These are phyloP conservation scores for Atherinomorus stipes DNA, from an alignment of 2,113 vertebrate species.

Conservation along the genomic window DNA sequence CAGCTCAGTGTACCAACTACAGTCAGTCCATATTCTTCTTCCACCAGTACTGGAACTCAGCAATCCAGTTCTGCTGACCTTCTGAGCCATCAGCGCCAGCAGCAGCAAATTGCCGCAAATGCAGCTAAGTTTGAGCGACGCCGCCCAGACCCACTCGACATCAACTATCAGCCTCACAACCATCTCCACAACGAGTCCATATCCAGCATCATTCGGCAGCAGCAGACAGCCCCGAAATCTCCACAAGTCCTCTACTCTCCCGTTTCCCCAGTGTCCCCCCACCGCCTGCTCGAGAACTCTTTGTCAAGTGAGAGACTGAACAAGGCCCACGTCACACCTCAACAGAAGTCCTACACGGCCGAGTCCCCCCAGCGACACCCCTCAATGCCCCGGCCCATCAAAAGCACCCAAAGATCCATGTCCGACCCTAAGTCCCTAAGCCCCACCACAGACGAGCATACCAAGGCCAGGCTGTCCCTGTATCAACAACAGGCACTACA, in stretches of 20 bases:
- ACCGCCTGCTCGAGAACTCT: slow-evolving; percentile 92
- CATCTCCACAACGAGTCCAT: slow-evolving; percentile 91
- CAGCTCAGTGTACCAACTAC: slow-evolving; percentile 92
- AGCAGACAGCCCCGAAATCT: slow-evolving; percentile 88
- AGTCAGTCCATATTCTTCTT: slow-evolving; percentile 91
- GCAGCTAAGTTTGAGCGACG: slow-evolving; percentile 91
- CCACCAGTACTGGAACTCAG: slow-evolving; percentile 84
- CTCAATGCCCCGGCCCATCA: slow-evolving; percentile 93
- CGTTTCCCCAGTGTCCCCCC: slow-evolving; percentile 94
- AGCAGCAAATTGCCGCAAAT: slow-evolving; percentile 80
- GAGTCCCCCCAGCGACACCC: slow-evolving; percentile 92
- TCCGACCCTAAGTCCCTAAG: slow-evolving; percentile 98
- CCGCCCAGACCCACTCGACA: slow-evolving; percentile 95
- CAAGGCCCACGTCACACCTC: slow-evolving; percentile 97
- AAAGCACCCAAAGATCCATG: slow-evolving; percentile 96
- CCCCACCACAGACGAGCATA: slow-evolving; percentile 93
- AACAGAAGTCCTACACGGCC: slow-evolving; percentile 92
- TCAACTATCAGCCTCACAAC: slow-evolving; percentile 93
- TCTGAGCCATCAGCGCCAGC: slow-evolving; percentile 80
- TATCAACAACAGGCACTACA: slow-evolving; percentile 94
- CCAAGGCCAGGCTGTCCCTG: slow-evolving; percentile 93
- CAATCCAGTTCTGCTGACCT: slow-evolving; percentile 88
- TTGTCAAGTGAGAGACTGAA: slow-evolving; percentile 94
- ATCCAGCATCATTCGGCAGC: slow-evolving; percentile 91
- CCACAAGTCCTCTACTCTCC: slow-evolving; percentile 98